Conservation (phyloP, 37 sponge, comb jelly and placozoan genomes). For the Aphrocallistes beatrix region DNA sequence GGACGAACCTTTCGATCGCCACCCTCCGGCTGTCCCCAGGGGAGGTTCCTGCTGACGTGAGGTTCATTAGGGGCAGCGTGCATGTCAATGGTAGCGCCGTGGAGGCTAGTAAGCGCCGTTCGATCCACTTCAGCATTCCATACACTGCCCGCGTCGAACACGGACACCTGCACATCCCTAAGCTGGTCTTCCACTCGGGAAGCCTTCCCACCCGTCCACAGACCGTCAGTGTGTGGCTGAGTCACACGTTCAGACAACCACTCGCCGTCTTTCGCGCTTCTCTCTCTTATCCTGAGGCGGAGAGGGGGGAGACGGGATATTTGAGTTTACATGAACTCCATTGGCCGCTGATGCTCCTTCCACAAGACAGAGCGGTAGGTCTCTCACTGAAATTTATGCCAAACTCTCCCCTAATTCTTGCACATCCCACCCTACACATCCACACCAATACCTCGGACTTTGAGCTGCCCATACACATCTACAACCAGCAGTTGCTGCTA, state of each 20-base stretch:
- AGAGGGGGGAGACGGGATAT: neutral
- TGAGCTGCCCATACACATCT: constrained; percentile 61
- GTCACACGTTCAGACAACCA: neutral
- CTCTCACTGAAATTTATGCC: constrained; percentile 45
- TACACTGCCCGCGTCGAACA: neutral
- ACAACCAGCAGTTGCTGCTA: constrained; percentile 62
- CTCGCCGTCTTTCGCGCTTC: neutral
- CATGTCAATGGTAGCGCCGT: neutral
- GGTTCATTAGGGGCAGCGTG: neutral
- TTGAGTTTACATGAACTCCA: constrained; percentile 5
- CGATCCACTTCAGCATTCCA: neutral
- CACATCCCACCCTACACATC: constrained; percentile 36
- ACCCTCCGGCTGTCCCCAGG: neutral
- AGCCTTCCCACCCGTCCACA: neutral
- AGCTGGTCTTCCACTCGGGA: neutral
- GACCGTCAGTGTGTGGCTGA: constrained; percentile 6
- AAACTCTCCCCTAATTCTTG: constrained; percentile 43
- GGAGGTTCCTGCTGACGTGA: neutral
- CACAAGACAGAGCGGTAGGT: neutral
- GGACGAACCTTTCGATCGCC: neutral
- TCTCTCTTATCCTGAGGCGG: neutral
- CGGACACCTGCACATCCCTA: neutral
- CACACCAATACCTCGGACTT: constrained; percentile 70
- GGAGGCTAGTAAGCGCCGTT: neutral
- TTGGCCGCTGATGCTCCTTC: constrained; percentile 8